A percentile compares a stretch with the other conserved stretches of the same genome.
Conservation (phyloP, 2,113 vertebrate species). For the Pantherophis guttatus region DNA sequence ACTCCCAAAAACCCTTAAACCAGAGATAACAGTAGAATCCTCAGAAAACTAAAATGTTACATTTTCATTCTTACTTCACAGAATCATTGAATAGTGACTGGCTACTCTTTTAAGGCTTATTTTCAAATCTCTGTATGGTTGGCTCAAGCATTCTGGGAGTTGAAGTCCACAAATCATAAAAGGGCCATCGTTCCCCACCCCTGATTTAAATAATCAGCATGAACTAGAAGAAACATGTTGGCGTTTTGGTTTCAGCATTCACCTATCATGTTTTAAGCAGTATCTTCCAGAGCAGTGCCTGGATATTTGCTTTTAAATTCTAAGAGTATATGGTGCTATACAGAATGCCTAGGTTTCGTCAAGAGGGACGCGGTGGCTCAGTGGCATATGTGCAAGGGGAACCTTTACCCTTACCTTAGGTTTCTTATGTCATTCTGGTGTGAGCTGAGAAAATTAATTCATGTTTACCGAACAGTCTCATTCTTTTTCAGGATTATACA, state of each 20-base stretch:
- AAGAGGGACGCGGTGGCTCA: not conserved
- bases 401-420: too few species aligned
- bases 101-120: not conserved
- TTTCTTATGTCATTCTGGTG: not conserved
- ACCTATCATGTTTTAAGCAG: not conserved
- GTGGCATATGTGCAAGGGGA: too few species aligned
- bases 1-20: not conserved
- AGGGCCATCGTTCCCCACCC: not conserved
- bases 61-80: not conserved
- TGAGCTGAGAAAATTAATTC: not conserved
- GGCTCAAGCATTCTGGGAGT: not conserved
- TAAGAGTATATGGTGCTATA: not conserved
- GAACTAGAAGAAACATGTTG: not conserved
- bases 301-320: not conserved
- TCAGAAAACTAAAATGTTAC: not conserved
- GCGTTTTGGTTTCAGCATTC: not conserved
- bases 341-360: not conserved
- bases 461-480: not conserved
- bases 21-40: not conserved
- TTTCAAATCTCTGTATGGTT: not conserved
- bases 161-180: not conserved
- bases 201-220: not conserved
- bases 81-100: not conserved
- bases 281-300: not conserved
- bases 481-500: constrained; percentile 87